Conservation (phyloP, 2,888 invertebrate genomes). For the Idaea aversata region DNA sequence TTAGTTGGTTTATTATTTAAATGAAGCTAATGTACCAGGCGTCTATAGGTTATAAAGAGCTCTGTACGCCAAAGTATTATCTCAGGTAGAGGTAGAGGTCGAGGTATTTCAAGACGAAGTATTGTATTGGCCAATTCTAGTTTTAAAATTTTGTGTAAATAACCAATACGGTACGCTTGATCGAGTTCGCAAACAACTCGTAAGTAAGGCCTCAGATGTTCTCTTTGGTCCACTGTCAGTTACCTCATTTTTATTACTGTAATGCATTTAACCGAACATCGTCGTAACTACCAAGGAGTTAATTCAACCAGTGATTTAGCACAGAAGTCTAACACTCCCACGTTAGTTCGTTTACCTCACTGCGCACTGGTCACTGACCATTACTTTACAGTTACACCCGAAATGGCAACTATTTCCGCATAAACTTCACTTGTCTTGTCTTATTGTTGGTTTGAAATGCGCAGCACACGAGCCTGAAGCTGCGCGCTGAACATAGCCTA, state of each 20-base stretch:
- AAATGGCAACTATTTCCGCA: constrained; percentile 1
- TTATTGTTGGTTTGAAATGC: not conserved
- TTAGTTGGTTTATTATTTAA: no score
- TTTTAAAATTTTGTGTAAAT: no score
- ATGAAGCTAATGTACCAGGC: no score
- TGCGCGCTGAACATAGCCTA: not conserved
- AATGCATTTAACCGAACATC: not conserved
- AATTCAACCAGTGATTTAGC: not conserved
- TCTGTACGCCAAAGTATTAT: no score
- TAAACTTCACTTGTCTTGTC: not conserved
- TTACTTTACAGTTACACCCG: not conserved
- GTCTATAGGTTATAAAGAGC: no score
- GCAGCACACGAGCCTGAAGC: not conserved
- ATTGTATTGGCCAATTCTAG: no score
- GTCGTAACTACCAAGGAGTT: not conserved
- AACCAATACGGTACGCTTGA: no score
- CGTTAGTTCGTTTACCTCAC: not conserved
- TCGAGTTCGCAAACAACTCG: not conserved
- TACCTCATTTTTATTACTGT: not conserved
- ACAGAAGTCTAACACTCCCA: not conserved
- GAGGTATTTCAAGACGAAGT: no score
- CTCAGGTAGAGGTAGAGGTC: no score
- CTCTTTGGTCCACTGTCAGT: not conserved
- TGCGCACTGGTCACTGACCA: not conserved
- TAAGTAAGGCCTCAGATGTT: not conserved